A percentile compares a stretch with the other conserved stretches of the same genome.
phyloP scores from a whole-genome alignment of 2,113 vertebrate genomes.

The Lipotes vexillifer region DNA sequence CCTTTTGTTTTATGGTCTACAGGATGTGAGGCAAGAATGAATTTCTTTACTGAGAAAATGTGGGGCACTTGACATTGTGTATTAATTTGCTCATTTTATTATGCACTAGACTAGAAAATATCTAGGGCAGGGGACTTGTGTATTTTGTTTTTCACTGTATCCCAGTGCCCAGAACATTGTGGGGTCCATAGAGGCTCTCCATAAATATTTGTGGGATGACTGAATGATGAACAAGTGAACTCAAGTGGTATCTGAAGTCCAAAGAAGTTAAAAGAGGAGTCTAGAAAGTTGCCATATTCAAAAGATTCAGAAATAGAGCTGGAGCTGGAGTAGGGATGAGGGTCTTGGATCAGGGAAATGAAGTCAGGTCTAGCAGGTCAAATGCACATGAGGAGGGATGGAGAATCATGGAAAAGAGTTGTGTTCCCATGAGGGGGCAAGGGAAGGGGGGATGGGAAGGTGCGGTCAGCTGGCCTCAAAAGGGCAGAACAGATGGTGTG shows the following conservation, averaged over 20 bases:
- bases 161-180: neutral
- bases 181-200: neutral
- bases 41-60: neutral
- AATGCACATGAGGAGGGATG: neutral
- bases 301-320: neutral
- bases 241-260: neutral
- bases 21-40: neutral
- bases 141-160: neutral
- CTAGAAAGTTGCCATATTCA: neutral
- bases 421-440: neutral
- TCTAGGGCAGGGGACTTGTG: neutral
- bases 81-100: neutral
- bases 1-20: neutral
- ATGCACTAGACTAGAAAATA: neutral
- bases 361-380: neutral
- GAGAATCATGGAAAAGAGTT: neutral
- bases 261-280: neutral
- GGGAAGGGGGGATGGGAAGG: neutral
- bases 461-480: neutral
- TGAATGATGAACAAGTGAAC: neutral
- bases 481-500: neutral
- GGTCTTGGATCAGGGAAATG: neutral
- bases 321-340: neutral
- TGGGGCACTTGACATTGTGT: neutral
- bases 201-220: neutral